These are phyloP conservation scores for Ceyx erithaca DNA, from an alignment of 2,797 vertebrate species.

Conservation along the genomic window DNA sequence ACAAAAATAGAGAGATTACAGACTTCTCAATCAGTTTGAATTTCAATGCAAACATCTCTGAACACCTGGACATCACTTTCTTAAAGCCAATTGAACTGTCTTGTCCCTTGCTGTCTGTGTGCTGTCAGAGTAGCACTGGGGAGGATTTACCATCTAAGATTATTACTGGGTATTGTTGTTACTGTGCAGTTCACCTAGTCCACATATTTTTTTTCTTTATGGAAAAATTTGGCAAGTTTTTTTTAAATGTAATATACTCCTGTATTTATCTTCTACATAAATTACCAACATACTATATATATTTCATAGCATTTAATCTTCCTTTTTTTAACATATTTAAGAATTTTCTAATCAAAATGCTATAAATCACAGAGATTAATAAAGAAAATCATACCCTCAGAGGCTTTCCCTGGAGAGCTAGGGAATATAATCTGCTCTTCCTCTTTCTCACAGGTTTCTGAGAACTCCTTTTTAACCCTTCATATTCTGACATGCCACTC, in stretches of 20 bases:
- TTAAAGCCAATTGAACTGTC: background rate
- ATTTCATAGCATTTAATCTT: background rate
- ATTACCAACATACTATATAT: background rate
- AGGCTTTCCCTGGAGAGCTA: background rate
- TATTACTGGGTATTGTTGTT: background rate
- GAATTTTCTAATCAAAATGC: background rate
- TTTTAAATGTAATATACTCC: no score
- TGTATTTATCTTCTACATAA: background rate
- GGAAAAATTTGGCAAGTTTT: background rate
- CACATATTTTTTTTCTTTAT: background rate
- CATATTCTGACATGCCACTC: background rate
- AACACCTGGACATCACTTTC: conserved; percentile 15
- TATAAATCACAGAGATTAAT: conserved; percentile 33
- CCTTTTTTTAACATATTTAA: background rate
- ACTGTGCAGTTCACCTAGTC: background rate
- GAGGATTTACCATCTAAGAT: background rate
- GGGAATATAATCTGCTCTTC: conserved; percentile 59
- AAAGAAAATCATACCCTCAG: background rate
- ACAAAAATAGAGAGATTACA: conserved; percentile 37
- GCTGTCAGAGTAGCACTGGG: background rate
- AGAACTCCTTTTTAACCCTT: conserved; percentile 55
- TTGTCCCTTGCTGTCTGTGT: background rate
- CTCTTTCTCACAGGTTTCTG: conserved; percentile 36
- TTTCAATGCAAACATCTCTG: conserved; percentile 23
- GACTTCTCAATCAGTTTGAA: background rate